A percentile compares a stretch with the other conserved stretches of the same genome.
phyloP scores from a whole-genome alignment of 2,113 vertebrate species.

The Xiphias gladius region DNA sequence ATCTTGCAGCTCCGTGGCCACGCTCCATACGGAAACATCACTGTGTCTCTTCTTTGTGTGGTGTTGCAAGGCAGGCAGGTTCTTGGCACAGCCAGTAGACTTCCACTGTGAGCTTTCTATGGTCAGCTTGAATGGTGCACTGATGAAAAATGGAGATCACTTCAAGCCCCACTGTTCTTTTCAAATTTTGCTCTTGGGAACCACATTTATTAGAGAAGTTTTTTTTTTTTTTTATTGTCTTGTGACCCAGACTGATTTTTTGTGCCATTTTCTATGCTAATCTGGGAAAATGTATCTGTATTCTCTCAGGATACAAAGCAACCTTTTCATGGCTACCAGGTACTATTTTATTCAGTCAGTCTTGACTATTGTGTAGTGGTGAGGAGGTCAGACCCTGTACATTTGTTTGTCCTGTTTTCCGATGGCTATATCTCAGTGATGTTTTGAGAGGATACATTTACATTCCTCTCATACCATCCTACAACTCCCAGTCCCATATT shows the following conservation, averaged over 20 bases:
- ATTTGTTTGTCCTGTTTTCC: conserved; percentile 4
- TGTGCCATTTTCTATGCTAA: conserved; percentile 52
- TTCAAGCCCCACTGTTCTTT: conserved; percentile 67
- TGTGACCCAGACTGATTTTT: conserved; percentile 55
- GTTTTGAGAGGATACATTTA: conserved; percentile 48
- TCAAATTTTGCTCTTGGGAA: conserved; percentile 52
- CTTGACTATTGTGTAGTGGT: neutral
- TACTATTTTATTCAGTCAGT: conserved; percentile 12
- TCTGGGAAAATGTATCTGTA: conserved; percentile 22
- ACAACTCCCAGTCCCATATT: conserved; percentile 65
- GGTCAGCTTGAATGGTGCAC: conserved; percentile 69
- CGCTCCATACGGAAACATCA: conserved; percentile 69
- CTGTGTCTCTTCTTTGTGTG: conserved; percentile 62
- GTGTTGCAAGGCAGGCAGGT: conserved; percentile 52
- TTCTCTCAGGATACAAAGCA: conserved; percentile 21
- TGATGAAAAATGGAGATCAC: conserved; percentile 79
- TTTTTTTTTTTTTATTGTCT: conserved; percentile 25
- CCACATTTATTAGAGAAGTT: conserved; percentile 45
- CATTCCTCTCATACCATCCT: conserved; percentile 43
- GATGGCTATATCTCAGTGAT: conserved; percentile 33
- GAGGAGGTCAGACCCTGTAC: neutral
- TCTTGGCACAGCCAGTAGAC: conserved; percentile 61
- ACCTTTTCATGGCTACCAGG: conserved; percentile 10
- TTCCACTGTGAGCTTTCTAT: conserved; percentile 71
- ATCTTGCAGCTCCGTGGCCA: conserved; percentile 61